Evolutionary conservation across 2,113 vertebrate genomes (phyloP).

Genomic region (Donacobius atricapilla): DNA sequence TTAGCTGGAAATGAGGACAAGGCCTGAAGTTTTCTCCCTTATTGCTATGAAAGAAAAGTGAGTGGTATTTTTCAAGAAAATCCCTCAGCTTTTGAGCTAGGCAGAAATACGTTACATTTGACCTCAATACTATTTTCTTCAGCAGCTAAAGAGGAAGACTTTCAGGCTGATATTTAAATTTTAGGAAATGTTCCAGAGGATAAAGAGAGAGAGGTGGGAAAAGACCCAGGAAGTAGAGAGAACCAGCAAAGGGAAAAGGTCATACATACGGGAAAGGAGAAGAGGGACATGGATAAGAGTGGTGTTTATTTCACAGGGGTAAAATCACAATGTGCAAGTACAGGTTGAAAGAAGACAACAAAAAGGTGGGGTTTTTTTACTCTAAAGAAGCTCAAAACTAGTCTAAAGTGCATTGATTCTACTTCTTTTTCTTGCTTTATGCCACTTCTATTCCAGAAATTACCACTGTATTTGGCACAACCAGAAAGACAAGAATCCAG

Average conservation of each 20-base stretch:
- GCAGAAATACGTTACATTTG: background rate
- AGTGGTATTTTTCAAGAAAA: background rate
- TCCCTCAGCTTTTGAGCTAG: background rate
- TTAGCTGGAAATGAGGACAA: conserved; percentile 6
- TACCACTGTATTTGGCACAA: background rate
- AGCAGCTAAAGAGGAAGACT: background rate
- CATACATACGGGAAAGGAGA: background rate
- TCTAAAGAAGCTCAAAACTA: background rate
- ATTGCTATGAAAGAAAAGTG: background rate
- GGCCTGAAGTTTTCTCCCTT: background rate
- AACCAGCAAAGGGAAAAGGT: background rate
- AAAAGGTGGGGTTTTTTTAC: background rate
- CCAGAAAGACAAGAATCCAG: background rate
- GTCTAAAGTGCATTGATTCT: background rate
- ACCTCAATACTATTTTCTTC: background rate
- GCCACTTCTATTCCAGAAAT: background rate
- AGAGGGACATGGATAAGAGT: background rate
- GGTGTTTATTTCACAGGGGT: background rate
- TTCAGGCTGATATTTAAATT: background rate
- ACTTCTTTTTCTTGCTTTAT: background rate
- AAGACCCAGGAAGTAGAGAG: background rate
- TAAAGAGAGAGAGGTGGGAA: background rate
- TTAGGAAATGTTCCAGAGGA: background rate
- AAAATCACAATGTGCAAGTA: background rate
- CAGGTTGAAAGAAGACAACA: background rate